A percentile compares a stretch with the other conserved stretches of the same genome.
phyloP scores from a whole-genome alignment of 2,888 invertebrate genomes.

The Imbricaverruca yamaguchii region DNA sequence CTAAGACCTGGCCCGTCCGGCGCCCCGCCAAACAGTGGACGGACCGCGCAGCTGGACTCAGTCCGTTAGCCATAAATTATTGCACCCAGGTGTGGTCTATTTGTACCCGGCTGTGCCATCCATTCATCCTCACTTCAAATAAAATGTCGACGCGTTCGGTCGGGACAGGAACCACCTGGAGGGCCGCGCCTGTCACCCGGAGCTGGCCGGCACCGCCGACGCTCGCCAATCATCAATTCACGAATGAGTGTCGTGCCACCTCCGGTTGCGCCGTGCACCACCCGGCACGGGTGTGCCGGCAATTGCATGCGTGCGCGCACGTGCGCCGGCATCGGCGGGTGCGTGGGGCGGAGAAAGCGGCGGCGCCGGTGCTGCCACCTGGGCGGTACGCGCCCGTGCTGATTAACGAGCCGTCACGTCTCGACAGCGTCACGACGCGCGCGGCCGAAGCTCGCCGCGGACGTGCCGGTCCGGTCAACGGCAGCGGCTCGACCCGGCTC shows the following conservation, averaged over 20 bases:
- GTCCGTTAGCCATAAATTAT: not conserved
- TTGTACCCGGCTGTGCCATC: not conserved
- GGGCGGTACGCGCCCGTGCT: not conserved
- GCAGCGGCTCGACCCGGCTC: not conserved
- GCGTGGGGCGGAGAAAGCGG: not conserved
- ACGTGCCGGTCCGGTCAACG: not conserved
- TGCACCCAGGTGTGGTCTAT: not conserved
- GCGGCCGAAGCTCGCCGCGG: not conserved
- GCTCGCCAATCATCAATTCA: not conserved
- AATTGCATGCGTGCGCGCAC: not conserved
- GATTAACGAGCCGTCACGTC: conserved; percentile 10
- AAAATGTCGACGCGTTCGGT: too few species aligned
- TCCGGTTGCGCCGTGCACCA: not conserved
- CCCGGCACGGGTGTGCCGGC: not conserved
- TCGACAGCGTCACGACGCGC: not conserved
- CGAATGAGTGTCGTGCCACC: not conserved
- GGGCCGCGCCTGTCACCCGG: too few species aligned
- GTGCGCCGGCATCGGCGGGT: not conserved
- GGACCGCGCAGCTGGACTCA: not conserved
- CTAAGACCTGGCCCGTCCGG: not conserved
- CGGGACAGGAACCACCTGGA: too few species aligned
- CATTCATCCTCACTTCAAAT: not conserved
- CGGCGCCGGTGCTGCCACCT: conserved; percentile 1
- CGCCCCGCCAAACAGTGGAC: not conserved
- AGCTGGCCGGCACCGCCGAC: not conserved